Conservation (phyloP, 2,888 invertebrate genomes). For the Rhamphomyia laevipes region DNA sequence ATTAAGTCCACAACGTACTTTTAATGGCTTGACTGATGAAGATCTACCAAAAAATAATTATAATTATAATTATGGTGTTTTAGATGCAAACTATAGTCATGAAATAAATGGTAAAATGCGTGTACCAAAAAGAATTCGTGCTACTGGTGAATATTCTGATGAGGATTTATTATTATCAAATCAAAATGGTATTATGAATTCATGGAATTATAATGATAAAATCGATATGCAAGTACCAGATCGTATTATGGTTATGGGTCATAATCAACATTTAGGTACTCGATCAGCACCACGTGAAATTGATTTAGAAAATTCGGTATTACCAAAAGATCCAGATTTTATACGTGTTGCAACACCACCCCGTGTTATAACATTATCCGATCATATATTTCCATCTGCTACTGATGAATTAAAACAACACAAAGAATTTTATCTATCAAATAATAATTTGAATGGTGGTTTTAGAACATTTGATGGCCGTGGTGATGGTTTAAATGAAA, state of each 20-base stretch:
- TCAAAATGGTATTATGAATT: conserved; percentile 43
- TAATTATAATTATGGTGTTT: conserved; percentile 19
- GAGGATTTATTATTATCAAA: conserved; percentile 49
- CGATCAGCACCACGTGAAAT: conserved; percentile 81
- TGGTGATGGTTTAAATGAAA: conserved; percentile 21
- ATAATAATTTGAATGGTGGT: conserved; percentile 18
- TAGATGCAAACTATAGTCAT: conserved; percentile 52
- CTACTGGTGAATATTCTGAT: conserved; percentile 56
- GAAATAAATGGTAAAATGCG: conserved; percentile 74
- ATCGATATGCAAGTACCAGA: conserved; percentile 91
- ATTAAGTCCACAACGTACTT: conserved; percentile 44
- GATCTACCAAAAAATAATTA: conserved; percentile 33
- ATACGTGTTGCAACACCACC: conserved; percentile 83
- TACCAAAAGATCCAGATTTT: conserved; percentile 58
- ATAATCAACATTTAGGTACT: conserved; percentile 53
- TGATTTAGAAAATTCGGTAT: conserved; percentile 67
- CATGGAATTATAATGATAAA: conserved; percentile 60
- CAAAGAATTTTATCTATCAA: conserved; percentile 20
- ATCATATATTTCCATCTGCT: conserved; percentile 67
- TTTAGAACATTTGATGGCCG: background rate
- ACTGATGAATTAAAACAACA: conserved; percentile 43
- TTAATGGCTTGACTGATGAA: conserved; percentile 51
- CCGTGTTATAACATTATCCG: conserved; percentile 72
- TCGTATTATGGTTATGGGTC: conserved; percentile 78
- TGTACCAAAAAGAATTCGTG: conserved; percentile 66